phyloP scores from a whole-genome alignment of 2,797 vertebrate genomes.

The Gorsachius magnificus region DNA sequence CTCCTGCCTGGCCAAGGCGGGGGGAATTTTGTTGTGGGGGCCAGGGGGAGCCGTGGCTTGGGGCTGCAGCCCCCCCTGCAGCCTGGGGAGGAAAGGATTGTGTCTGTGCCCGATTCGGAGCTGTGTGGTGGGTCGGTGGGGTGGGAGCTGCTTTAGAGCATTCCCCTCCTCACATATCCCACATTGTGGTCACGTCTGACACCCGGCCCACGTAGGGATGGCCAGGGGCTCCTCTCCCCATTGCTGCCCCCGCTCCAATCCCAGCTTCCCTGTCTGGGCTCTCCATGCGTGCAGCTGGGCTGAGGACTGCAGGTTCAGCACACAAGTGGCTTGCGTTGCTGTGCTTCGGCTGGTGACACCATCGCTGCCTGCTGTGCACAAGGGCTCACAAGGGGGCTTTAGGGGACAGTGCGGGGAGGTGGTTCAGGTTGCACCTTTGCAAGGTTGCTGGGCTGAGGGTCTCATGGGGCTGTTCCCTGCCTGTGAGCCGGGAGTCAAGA shows the following conservation, averaged over 20 bases:
- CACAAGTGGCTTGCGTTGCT: fast-evolving
- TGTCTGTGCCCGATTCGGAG: background rate
- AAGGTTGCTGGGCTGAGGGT: background rate
- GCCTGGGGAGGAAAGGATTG: fast-evolving
- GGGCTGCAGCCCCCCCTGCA: background rate
- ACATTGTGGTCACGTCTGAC: fast-evolving
- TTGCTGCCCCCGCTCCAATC: background rate
- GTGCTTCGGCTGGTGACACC: background rate
- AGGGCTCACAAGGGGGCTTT: background rate
- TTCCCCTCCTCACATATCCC: fast-evolving
- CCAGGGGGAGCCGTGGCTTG: fast-evolving
- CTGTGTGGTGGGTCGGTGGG: background rate
- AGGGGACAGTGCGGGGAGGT: background rate
- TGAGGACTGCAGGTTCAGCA: background rate
- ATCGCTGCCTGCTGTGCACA: fast-evolving
- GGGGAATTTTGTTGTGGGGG: background rate
- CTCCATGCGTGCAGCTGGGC: fast-evolving
- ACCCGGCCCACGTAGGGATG: fast-evolving
- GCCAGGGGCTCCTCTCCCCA: fast-evolving
- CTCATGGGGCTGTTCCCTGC: background rate
- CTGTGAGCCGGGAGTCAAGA: background rate
- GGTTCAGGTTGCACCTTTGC: background rate
- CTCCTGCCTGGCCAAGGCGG: background rate
- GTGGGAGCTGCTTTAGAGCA: background rate
- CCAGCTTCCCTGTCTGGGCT: background rate